Base-by-base conservation (phyloP, 1,140 invertebrate species). In the Anastrepha ludens region DNA sequence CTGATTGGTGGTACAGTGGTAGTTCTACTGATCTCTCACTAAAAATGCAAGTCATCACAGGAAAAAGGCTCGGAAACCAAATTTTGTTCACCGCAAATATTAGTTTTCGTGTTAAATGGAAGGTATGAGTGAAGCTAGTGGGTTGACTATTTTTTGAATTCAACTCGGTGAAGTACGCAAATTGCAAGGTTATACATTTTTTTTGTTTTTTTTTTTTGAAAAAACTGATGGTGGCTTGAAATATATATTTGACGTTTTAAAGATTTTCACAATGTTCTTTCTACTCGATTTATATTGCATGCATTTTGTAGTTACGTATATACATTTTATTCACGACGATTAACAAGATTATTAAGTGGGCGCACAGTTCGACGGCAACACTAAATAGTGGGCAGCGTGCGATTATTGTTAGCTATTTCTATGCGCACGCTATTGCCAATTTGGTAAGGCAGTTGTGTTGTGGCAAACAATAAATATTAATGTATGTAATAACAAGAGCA, bases 381-480 rank as follows among this genome's bases (percentile, higher is more conserved):
- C 67, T 74, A 74, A 74, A 74, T 74, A 6, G 67, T 74, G 11
- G 67, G 41, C 67, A 41, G 67, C 67, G 44, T 74, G 67, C 67
- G 39, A 74, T 41, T 74, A 74, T 47, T 47, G 67, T 74, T 29
- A 39, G 20, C 39, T 15, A 55, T 55, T 7, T 15, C 60, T 17
- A 13, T 15, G 15, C 41, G 11, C 44, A 8, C 13, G 67, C 67
- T 15, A 74, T 41, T 47, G 11, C 41, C 41, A 6, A 13, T 17
- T 44, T 17, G 41, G 67, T 15, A 41, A 41, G 39, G 41, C 4
- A 11, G 47, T 3, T 41, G 41, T 74, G 67, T 47, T 74, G 41
- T 74, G 67, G 39, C 41, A 74, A 74, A 74, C 67, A 74, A 74
- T 74, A 74, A 74, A 74, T 74, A 74, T 74, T 74, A 74, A 74